A percentile compares a stretch with the other conserved stretches of the same genome.
phyloP scores from a whole-genome alignment of 2,113 vertebrate species.

The Chloroceryle aenea region DNA sequence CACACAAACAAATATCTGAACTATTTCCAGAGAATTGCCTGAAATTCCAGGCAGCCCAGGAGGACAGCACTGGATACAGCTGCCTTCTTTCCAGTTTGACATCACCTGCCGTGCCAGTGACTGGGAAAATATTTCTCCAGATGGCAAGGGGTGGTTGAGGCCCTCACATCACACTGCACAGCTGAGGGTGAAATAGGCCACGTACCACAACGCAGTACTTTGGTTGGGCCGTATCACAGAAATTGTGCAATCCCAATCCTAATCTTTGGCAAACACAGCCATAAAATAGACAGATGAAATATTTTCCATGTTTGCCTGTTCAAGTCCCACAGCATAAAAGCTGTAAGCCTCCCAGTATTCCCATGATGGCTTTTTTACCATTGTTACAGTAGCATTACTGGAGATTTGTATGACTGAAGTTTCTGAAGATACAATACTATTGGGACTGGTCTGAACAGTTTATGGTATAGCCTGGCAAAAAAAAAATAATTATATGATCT shows the following conservation, averaged over 20 bases:
- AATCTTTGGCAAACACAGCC: background rate
- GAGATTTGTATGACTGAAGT: background rate
- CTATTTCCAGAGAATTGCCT: slow-evolving; percentile 28
- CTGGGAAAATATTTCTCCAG: background rate
- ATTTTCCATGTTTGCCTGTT: background rate
- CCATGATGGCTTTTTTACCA: background rate
- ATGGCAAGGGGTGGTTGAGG: background rate
- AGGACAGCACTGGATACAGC: background rate
- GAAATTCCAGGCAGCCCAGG: background rate
- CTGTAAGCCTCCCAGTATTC: background rate
- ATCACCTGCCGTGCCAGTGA: background rate
- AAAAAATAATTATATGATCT: background rate
- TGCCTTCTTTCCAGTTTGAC: background rate
- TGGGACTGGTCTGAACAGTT: background rate
- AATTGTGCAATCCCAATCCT: background rate
- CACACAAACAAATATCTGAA: slow-evolving; percentile 48
- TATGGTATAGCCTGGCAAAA: background rate
- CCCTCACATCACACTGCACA: background rate
- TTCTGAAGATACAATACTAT: background rate
- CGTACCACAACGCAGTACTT: accelerated
- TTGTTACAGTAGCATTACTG: background rate
- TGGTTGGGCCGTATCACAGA: background rate
- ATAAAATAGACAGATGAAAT: background rate
- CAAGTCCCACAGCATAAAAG: background rate
- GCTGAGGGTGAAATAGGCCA: background rate